Base-by-base conservation (phyloP, 2,888 invertebrate genomes). In the Cantharis nigra region DNA sequence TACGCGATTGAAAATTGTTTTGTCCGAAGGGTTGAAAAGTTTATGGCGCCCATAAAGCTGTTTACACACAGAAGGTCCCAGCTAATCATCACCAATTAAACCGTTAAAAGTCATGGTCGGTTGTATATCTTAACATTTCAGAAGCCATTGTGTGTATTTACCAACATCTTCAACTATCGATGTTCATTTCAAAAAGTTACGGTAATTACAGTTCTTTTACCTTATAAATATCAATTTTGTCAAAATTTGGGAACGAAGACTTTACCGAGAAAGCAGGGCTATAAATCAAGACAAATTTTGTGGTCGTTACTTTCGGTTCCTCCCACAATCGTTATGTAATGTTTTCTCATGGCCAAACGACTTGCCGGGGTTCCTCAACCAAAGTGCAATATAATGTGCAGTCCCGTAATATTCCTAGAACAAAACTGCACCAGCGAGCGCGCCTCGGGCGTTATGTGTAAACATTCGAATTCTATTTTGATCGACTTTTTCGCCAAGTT, bases 1-100 rank as follows among this genome's bases (percentile, higher is more conserved):
- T 7, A 26, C 69, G n/a, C 26, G 14, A 69, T 69, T 26, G 23
- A 26, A n/a, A 23, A 67, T 67, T 67, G 9, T 5, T n/a, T 23
- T 26, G 26, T 33, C 70, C 23, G 20, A 74, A 75, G 71, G 75
- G 75, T 71, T 75, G 33, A 64, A 23, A 49, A 18, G 90, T 90
- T 90, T 90, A 90, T 89, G 89, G 89, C 90, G 90, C 90, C 90
- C 90, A 90, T 88, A 90, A 90, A 90, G 90, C 90, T 88, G 85
- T 85, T 85, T 90, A 90, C 89, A 90, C 90, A 90, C 90, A 89
- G 90, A 90, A 89, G 89, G 90, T 90, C 90, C 90, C 89, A 90
- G 90, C 89, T 90, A 90, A 90, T 90, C 90, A 89, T 78, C 64
- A 69, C 64, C 88, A 84, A 86, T 85, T 86, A 90, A 90, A 83